These are phyloP conservation scores for Drosophila tanythrix DNA, from an alignment of 2,888 invertebrate species.

Conservation along the genomic window DNA sequence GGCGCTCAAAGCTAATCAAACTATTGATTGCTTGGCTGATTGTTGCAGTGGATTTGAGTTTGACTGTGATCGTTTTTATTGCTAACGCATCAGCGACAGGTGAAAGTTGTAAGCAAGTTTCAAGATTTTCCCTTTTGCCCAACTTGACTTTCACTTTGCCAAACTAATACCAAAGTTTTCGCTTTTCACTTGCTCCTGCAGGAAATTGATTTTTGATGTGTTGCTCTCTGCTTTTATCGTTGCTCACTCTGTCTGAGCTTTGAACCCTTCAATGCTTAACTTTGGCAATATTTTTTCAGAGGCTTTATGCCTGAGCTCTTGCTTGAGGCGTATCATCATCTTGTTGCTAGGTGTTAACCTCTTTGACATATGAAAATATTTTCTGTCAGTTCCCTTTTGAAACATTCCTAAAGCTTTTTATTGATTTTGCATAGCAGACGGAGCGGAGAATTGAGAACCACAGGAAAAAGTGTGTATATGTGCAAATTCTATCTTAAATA, in stretches of 20 bases:
- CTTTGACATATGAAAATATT: constrained; percentile 64
- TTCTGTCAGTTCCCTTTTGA: constrained; percentile 39
- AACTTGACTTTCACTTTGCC: constrained; percentile 71
- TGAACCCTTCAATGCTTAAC: constrained; percentile 37
- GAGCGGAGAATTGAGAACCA: constrained; percentile 1
- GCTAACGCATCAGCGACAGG: constrained; percentile 55
- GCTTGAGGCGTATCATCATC: constrained; percentile 32
- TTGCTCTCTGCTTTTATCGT: constrained; percentile 7
- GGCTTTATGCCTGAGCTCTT: constrained; percentile 5
- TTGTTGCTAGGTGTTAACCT: constrained; percentile 65
- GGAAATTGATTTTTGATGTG: constrained; percentile 78
- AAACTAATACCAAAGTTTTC: constrained; percentile 71
- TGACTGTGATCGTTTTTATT: constrained; percentile 63
- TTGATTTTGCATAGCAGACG: constrained; percentile 67
- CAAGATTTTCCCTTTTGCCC: constrained; percentile 40
- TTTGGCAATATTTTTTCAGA: constrained; percentile 32
- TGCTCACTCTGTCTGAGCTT: constrained; percentile 17
- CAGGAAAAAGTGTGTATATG: constrained; percentile 7
- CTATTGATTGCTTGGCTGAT: constrained; percentile 79
- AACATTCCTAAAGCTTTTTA: constrained; percentile 45
- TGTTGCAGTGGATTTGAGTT: constrained; percentile 61
- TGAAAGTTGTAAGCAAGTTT: constrained; percentile 68
- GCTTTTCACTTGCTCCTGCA: constrained; percentile 62
- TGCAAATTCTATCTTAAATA: constrained; percentile 55
- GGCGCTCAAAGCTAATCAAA: constrained; percentile 73